Conservation (phyloP, 2,113 vertebrate genomes). For the Urocolius indicus region DNA sequence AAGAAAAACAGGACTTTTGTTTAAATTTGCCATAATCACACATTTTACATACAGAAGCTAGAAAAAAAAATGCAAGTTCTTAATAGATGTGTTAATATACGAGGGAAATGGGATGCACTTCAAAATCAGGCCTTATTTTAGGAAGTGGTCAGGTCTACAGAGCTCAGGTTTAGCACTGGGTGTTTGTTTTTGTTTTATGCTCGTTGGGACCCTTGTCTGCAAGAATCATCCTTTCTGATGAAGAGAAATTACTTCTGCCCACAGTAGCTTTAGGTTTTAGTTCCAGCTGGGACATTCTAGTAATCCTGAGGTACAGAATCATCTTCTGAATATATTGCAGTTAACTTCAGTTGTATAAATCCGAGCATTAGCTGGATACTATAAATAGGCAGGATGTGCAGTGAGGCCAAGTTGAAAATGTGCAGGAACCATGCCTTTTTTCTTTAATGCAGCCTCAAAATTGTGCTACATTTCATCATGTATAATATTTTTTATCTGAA, state of each 20-base stretch:
- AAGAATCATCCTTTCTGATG: neutral
- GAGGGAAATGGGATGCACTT: neutral
- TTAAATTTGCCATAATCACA: neutral
- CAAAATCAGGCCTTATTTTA: neutral
- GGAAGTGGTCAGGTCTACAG: neutral
- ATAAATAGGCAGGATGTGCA: constrained; percentile 62
- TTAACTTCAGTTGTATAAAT: constrained; percentile 46
- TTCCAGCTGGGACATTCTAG: neutral
- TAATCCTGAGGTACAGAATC: constrained; percentile 18
- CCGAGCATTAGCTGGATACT: constrained; percentile 23
- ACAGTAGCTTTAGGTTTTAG: neutral
- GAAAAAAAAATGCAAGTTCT: neutral
- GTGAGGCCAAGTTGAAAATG: constrained; percentile 57
- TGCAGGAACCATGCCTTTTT: constrained; percentile 29
- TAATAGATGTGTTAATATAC: neutral
- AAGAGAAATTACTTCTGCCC: neutral
- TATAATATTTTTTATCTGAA: constrained; percentile 23
- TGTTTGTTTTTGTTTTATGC: neutral
- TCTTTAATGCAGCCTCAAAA: neutral
- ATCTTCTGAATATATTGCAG: constrained; percentile 14
- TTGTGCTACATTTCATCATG: neutral
- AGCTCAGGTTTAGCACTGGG: neutral
- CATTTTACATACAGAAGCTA: neutral
- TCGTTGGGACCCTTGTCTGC: neutral
- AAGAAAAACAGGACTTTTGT: neutral